Evolutionary conservation across 1,140 invertebrate species (phyloP).

Genomic region (silkworm (Bombyx mori)): ASM3026992v2 NC_085113.1:9240001-9240500

Average conservation of each 20-base stretch:
- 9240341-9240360: no score
- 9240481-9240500: no score
- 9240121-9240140: conserved; percentile 31
- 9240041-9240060: conserved; percentile 68
- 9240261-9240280: background rate
- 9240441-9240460: no score
- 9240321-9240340: no score
- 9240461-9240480: no score
- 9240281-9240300: background rate
- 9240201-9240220: background rate
- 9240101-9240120: conserved; percentile 63
- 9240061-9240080: conserved; percentile 70
- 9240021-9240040: conserved; percentile 62
- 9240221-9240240: no score
- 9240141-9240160: conserved; percentile 19
- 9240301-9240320: no score
- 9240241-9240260: background rate
- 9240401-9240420: no score
- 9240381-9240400: no score
- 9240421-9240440: no score
- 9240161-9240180: background rate
- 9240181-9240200: background rate
- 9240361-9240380: no score
- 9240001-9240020: conserved; percentile 69
- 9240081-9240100: conserved; percentile 66